Percentiles rank a stretch among this genome's conserved stretches.
phyloP scores from a whole-genome alignment of 2,888 invertebrate genomes.

The Ophioninae sp. region DNA sequence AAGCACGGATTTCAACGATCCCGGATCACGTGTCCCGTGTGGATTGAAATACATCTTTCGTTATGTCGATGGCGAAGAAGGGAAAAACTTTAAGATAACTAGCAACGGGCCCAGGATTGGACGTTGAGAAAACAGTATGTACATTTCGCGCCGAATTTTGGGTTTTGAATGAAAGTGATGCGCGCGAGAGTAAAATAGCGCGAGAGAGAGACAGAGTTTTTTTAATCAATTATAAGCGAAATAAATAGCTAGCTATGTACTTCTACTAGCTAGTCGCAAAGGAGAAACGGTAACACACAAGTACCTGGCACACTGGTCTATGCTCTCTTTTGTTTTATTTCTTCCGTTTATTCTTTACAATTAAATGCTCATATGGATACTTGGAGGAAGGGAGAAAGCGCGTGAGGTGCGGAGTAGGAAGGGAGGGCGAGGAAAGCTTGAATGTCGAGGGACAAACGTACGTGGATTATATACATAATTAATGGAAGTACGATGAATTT shows the following conservation, averaged over 20 bases:
- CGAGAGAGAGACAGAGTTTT: constrained; percentile 34
- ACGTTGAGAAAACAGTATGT: constrained; percentile 6
- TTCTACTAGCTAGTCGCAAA: constrained; percentile 61
- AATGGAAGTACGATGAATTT: constrained; percentile 48
- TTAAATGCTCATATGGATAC: background rate
- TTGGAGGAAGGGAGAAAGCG: constrained; percentile 57
- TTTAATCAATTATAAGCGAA: constrained; percentile 48
- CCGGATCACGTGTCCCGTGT: background rate
- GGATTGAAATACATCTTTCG: background rate
- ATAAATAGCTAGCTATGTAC: constrained; percentile 69
- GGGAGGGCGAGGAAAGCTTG: constrained; percentile 4
- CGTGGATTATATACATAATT: constrained; percentile 33
- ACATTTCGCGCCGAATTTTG: constrained; percentile 26
- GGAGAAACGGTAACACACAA: constrained; percentile 76
- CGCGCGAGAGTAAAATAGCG: constrained; percentile 26
- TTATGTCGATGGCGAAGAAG: background rate
- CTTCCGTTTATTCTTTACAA: constrained; percentile 48
- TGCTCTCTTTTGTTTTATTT: constrained; percentile 72
- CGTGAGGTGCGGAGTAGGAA: background rate
- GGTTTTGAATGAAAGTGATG: constrained; percentile 33
- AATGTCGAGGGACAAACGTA: constrained; percentile 26
- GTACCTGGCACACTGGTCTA: constrained; percentile 79
- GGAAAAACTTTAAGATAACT: background rate
- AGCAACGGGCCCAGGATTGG: constrained; percentile 43
- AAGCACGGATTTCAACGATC: background rate